phyloP scores from a whole-genome alignment of 2,888 invertebrate genomes.

The Cryptus armator region DNA sequence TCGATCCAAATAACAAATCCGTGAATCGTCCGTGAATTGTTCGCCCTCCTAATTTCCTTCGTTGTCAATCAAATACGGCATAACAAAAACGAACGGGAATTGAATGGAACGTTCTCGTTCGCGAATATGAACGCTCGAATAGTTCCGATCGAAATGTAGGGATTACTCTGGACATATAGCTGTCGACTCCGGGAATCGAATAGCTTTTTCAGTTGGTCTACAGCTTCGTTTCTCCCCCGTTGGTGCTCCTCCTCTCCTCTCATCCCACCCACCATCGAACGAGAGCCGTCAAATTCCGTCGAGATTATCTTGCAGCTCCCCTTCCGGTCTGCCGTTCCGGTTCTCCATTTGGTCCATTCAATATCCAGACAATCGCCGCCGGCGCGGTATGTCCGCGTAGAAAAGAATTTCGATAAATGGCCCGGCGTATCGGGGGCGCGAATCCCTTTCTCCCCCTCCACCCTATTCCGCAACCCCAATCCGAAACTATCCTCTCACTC shows the following conservation, averaged over 20 bases:
- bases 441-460: neutral
- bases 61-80: conserved; percentile 22
- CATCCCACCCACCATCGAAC: conserved; percentile 27
- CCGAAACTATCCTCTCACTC: conserved; percentile 18
- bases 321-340: conserved; percentile 45
- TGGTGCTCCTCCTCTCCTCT: neutral
- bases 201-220: conserved; percentile 39
- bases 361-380: conserved; percentile 73
- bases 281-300: conserved; percentile 60
- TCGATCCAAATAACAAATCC: neutral
- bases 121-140: conserved; percentile 18
- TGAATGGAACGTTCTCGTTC: conserved; percentile 1
- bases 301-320: conserved; percentile 66
- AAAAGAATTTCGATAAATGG: conserved; percentile 73
- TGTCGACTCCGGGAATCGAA: conserved; percentile 41
- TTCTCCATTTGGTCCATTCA: conserved; percentile 68
- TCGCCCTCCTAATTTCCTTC: conserved; percentile 7
- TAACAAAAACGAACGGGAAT: neutral
- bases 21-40: neutral
- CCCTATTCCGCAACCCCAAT: conserved; percentile 1
- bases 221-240: conserved; percentile 3
- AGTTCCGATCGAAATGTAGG: conserved; percentile 29
- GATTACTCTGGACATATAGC: conserved; percentile 5
- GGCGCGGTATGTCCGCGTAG: conserved; percentile 69
- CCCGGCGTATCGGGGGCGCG: conserved; percentile 61